A percentile compares a stretch with the other conserved stretches of the same genome.
phyloP scores from a whole-genome alignment of 2,797 vertebrate species.

The Protonibea diacanthus region DNA sequence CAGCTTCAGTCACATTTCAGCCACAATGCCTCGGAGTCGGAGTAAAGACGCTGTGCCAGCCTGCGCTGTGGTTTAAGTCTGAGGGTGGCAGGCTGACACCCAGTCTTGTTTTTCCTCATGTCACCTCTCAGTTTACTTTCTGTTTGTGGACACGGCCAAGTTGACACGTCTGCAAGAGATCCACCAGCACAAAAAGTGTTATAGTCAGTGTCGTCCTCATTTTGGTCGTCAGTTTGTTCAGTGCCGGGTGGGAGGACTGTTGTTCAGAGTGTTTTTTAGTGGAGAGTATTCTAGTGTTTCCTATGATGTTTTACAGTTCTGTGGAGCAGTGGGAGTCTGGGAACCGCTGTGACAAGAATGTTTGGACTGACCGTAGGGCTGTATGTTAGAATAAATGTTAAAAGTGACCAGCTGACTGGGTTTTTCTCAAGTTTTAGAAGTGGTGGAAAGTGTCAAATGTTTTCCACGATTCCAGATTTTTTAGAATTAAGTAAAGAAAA shows the following conservation, averaged over 20 bases:
- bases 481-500: neutral
- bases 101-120: slow-evolving; percentile 10
- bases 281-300: slow-evolving; percentile 37
- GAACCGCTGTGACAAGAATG: slow-evolving; percentile 42
- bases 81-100: slow-evolving; percentile 24
- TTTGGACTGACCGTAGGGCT: slow-evolving; percentile 11
- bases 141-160: neutral
- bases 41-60: slow-evolving; percentile 34
- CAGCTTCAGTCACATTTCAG: slow-evolving; percentile 44
- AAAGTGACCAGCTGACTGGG: neutral
- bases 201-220: slow-evolving; percentile 1
- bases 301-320: slow-evolving; percentile 43
- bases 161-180: neutral
- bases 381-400: slow-evolving; percentile 14
- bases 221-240: neutral
- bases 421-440: slow-evolving; percentile 7
- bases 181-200: neutral
- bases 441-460: slow-evolving; percentile 1
- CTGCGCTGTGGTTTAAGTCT: slow-evolving; percentile 52
- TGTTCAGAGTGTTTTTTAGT: slow-evolving; percentile 15
- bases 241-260: slow-evolving; percentile 12
- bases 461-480: slow-evolving; percentile 2
- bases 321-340: slow-evolving; percentile 35
- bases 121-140: neutral
- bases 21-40: slow-evolving; percentile 38